These are phyloP conservation scores for Syngnathus rostellatus DNA, from an alignment of 2,797 vertebrate species.

Conservation along the genomic window DNA sequence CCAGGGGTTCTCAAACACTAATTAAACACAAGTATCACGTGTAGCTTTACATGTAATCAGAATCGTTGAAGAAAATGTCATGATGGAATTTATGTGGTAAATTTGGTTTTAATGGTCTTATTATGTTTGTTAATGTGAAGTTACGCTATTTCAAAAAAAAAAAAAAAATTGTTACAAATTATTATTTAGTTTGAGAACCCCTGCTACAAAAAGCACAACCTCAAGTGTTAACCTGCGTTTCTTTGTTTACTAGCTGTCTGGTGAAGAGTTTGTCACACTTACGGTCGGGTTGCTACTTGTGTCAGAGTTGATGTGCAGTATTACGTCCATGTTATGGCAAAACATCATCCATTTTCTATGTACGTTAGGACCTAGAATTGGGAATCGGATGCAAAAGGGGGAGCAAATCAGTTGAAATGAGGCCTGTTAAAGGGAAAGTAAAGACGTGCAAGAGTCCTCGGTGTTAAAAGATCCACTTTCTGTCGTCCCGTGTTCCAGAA, in stretches of 20 bases:
- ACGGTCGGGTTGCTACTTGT: not conserved
- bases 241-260: not conserved
- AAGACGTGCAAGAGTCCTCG: constrained; percentile 70
- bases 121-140: not conserved
- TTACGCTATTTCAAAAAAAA: not conserved
- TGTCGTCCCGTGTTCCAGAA: constrained; percentile 92
- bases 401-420: not conserved
- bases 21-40: not conserved
- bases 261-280: not conserved
- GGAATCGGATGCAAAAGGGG: not conserved
- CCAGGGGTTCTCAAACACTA: not conserved
- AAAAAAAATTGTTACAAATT: not conserved
- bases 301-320: not conserved
- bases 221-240: not conserved
- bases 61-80: too few species aligned
- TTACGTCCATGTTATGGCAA: not conserved
- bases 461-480: constrained; percentile 40
- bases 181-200: not conserved
- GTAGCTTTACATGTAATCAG: too few species aligned
- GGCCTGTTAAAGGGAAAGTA: constrained; percentile 9
- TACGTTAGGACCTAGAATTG: not conserved
- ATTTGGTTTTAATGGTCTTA: too few species aligned
- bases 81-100: too few species aligned
- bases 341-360: not conserved
- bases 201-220: not conserved